Conservation (phyloP, 2,797 vertebrate species). For the Glossophaga mutica region DNA sequence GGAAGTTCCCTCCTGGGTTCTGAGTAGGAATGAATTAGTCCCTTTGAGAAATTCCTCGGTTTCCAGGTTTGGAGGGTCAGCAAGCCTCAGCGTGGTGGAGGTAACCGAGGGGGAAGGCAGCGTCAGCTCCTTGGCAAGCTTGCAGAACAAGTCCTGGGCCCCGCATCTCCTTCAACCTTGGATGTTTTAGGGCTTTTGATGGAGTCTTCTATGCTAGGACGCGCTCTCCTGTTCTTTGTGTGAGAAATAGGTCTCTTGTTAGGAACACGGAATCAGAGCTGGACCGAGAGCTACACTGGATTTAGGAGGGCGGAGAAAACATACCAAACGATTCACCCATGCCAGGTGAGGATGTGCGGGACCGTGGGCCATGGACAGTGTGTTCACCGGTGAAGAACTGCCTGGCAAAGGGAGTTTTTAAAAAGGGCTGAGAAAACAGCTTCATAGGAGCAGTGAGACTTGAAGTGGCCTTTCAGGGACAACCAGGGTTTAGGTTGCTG, state of each 20-base stretch:
- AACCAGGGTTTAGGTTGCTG: not conserved
- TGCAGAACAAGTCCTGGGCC: not conserved
- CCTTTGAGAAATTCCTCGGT: not conserved
- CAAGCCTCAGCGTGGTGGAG: not conserved
- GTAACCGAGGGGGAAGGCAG: not conserved
- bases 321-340: too few relatives aligned
- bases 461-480: not conserved
- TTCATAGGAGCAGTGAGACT: not conserved
- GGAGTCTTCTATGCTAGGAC: not conserved
- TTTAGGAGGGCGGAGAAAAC: not conserved
- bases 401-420: not conserved
- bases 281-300: not conserved
- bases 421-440: not conserved
- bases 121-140: not conserved
- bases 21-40: conserved; percentile 4
- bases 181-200: not conserved
- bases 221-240: not conserved
- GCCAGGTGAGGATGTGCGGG: not conserved
- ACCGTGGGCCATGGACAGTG: not conserved
- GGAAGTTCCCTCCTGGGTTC: not conserved
- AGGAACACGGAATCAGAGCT: not conserved
- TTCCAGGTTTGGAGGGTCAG: not conserved
- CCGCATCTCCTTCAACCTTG: not conserved
- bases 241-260: not conserved
- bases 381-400: not conserved